Conservation (phyloP, 2,888 invertebrate genomes). For the Hedya salicella region DNA sequence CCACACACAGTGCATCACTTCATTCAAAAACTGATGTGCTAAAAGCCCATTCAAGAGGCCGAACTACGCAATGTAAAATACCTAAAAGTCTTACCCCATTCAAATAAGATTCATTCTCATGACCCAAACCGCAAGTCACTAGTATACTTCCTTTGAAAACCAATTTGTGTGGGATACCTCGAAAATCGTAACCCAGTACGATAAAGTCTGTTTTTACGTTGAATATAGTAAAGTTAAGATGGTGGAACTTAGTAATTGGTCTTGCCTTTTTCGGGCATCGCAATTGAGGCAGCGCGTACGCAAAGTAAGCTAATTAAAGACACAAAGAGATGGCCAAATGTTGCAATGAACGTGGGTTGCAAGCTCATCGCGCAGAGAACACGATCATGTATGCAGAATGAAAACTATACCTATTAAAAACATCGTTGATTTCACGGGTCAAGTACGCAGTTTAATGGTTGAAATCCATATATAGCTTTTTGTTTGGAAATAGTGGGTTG, state of each 20-base stretch:
- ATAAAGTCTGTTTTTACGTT: neutral
- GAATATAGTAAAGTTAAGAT: neutral
- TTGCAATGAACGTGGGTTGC: constrained; percentile 36
- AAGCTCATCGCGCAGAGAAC: constrained; percentile 19
- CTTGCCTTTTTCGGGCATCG: constrained; percentile 38
- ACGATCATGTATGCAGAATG: neutral
- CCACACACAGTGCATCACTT: constrained; percentile 4
- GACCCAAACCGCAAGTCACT: constrained; percentile 8
- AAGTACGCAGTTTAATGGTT: neutral
- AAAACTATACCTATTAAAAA: constrained; percentile 1
- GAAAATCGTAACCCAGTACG: neutral
- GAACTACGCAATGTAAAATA: neutral
- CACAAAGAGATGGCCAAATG: constrained; percentile 39
- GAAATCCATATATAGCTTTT: neutral
- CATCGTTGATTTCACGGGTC: neutral
- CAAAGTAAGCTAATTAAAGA: constrained; percentile 40
- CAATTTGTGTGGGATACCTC: neutral
- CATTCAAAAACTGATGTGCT: constrained; percentile 34
- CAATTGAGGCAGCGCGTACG: constrained; percentile 25
- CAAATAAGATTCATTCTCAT: constrained; percentile 12
- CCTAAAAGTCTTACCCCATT: constrained; percentile 12
- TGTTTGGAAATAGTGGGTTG: neutral
- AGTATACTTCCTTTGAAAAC: neutral
- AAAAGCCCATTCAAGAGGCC: constrained; percentile 27
- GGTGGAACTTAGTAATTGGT: constrained; percentile 30